Base-by-base conservation (phyloP, 2,797 vertebrate species). In the Remorina albescens region DNA sequence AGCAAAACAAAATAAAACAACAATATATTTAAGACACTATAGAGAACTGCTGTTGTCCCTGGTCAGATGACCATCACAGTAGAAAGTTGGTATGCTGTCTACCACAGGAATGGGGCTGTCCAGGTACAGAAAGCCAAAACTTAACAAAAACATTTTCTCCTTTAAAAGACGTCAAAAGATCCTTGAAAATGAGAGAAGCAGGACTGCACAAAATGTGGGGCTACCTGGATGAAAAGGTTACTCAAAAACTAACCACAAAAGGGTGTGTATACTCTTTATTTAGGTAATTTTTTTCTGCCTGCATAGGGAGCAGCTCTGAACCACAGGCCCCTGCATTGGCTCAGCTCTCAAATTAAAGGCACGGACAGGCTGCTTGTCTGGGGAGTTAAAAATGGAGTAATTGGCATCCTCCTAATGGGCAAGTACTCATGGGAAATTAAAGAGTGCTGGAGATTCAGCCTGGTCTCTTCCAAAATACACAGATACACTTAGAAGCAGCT, bases 381-480 rank as follows among this genome's bases (percentile, higher is more conserved):
- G 28, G 54, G 71, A 88, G 91, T 89, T 93, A 92, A 92, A 94
- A 91, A 91, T 76, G 86, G 90, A 49, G 71, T 93, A 95, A 95
- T 93, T 94, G 90, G 88, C 89, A 92, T 89, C 90, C 86, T 86
- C 67, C 76, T 90, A 91, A 93, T 92, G 82, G 81, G 87, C 87
- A 70, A 92, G 91, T 87, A 59, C 88, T 84, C 76, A 64, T 68
- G 74, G 86, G 81, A 88, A 93, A 94, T 93, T 91, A 94, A 82
- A 94, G 91, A 87, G 87, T 78, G 74, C 79, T 58, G 4, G 39
- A 70, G 55, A 78, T 50, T 67, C 34, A 19, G 81, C 36, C 41
- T 37, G 59, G 55, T 19, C 57, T 15, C 2, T 54, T 81, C 68
- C 44, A 74, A 77, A 80, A 80, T 74, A 76, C 44, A 46, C n/a